Percentiles rank a stretch among this genome's conserved stretches.
These are phyloP conservation scores for Pterocles burchelli DNA, from an alignment of 2,113 vertebrate species.

Conservation along the genomic window DNA sequence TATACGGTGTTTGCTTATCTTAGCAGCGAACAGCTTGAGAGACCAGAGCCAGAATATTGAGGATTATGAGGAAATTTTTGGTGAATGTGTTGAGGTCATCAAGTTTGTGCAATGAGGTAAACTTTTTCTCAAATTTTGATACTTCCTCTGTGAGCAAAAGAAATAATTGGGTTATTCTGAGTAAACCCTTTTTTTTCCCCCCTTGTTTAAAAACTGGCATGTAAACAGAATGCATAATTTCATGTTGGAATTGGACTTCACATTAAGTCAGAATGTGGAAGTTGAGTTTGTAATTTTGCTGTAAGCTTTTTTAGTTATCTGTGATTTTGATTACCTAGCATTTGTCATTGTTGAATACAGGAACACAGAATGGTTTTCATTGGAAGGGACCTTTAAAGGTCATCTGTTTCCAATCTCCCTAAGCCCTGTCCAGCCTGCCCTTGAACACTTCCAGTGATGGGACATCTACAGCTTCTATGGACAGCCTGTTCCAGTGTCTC, in stretches of 20 bases:
- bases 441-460: too few species aligned
- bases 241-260: neutral
- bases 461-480: too few species aligned
- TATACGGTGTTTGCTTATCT: neutral
- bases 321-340: neutral
- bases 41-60: slow-evolving; percentile 50
- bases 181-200: neutral
- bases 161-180: neutral
- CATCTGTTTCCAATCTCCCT: too few species aligned
- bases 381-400: too few species aligned
- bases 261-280: neutral
- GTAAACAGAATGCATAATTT: fast-evolving
- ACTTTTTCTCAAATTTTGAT: neutral
- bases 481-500: too few species aligned
- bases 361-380: too few species aligned
- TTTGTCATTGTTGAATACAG: neutral
- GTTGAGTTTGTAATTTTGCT: neutral
- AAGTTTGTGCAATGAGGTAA: slow-evolving; percentile 51
- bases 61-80: slow-evolving; percentile 1
- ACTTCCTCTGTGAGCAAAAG: neutral
- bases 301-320: neutral
- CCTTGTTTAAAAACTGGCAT: neutral
- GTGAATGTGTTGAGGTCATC: neutral
- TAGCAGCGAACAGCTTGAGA: neutral
- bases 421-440: too few species aligned